Evolutionary conservation across 2,888 invertebrate species (phyloP).

Genomic region (Diarsia mendica): DNA sequence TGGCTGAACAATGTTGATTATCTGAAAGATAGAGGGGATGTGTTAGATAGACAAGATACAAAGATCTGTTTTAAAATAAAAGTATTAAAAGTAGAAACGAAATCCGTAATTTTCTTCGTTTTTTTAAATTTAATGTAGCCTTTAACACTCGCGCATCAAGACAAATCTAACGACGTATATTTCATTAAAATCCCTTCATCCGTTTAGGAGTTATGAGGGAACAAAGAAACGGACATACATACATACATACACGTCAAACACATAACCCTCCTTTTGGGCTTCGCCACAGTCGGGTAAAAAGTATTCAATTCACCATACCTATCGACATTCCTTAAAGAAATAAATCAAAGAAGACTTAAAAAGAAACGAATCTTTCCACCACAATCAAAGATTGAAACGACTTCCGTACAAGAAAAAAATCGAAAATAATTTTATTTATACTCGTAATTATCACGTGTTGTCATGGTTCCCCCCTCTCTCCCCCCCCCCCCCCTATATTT

Average conservation of each 20-base stretch:
- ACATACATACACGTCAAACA: no score
- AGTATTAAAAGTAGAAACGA: no score
- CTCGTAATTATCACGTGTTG: slow-evolving; percentile 64
- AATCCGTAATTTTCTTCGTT: no score
- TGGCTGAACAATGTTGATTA: slow-evolving; percentile 6
- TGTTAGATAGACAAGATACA: background rate
- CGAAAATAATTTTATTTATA: slow-evolving; percentile 49
- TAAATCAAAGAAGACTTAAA: slow-evolving; percentile 12
- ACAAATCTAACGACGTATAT: no score
- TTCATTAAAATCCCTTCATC: no score
- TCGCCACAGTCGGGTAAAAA: no score
- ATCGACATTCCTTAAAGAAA: background rate
- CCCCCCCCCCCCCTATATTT: slow-evolving; percentile 66
- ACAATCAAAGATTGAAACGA: slow-evolving; percentile 3
- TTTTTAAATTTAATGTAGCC: no score
- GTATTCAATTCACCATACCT: background rate
- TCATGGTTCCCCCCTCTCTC: background rate
- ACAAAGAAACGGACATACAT: no score
- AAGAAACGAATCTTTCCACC: slow-evolving; percentile 26
- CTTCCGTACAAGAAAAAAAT: slow-evolving; percentile 16
- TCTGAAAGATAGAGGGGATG: background rate
- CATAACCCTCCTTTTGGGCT: no score
- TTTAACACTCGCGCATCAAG: no score
- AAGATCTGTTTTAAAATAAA: background rate
- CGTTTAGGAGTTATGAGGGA: no score